phyloP scores from a whole-genome alignment of 2,888 invertebrate genomes.

The Monochamus alternatus region DNA sequence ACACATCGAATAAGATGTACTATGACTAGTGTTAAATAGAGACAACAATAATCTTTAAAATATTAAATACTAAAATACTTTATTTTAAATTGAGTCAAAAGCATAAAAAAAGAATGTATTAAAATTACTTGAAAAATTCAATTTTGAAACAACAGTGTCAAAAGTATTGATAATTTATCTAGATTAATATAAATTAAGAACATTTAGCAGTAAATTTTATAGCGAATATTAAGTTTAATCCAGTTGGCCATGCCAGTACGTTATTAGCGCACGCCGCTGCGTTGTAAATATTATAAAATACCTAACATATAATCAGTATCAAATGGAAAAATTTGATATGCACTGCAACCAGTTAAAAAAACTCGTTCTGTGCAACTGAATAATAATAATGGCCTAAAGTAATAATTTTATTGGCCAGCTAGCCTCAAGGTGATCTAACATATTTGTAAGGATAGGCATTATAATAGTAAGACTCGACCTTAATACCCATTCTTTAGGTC shows the following conservation, averaged over 20 bases:
- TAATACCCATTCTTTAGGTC: conserved; percentile 67
- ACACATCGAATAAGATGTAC: no score
- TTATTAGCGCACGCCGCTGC: conserved; percentile 32
- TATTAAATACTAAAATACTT: no score
- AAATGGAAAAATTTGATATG: conserved; percentile 43
- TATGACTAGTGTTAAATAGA: no score
- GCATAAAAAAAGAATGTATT: no score
- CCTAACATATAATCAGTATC: conserved; percentile 40
- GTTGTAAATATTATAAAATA: conserved; percentile 21
- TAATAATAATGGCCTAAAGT: conserved; percentile 64
- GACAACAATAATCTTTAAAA: no score
- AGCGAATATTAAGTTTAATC: no score
- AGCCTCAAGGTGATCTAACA: conserved; percentile 66
- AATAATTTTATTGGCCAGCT: conserved; percentile 63
- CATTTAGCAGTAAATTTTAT: no score
- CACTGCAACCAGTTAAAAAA: conserved; percentile 48
- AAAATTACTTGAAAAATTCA: no score
- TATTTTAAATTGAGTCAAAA: no score
- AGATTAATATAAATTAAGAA: no score
- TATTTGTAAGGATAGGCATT: conserved; percentile 64
- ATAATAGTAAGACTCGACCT: conserved; percentile 63
- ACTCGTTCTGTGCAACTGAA: conserved; percentile 60
- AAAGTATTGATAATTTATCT: no score
- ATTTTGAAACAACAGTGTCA: no score
- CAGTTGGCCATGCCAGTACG: not conserved